A percentile compares a stretch with the other conserved stretches of the same genome.
Evolutionary conservation across 1,140 invertebrate genomes (phyloP).

Genomic region (Ganaspis sp.): DNA sequence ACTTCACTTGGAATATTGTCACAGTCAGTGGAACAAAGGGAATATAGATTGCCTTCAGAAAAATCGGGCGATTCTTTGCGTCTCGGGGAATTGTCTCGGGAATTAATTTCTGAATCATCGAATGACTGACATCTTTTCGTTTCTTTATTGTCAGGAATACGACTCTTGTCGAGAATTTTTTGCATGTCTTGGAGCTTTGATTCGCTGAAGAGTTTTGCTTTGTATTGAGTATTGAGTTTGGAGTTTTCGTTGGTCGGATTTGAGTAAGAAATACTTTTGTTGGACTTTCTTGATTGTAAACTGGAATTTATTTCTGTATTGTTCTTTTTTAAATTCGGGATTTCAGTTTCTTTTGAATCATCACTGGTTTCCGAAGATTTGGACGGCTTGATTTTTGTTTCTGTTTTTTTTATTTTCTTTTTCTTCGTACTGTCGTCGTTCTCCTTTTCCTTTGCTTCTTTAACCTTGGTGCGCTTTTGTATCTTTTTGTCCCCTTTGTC

Average conservation of each 20-base stretch:
- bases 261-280: too few relatives aligned
- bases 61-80: slow-evolving; percentile 79
- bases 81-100: too few relatives aligned
- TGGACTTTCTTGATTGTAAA: too few relatives aligned
- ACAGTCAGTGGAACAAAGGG: slow-evolving; percentile 79
- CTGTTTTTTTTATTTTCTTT: slow-evolving; percentile 68
- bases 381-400: slow-evolving; percentile 62
- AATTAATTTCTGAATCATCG: neutral
- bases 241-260: neutral
- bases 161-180: slow-evolving; percentile 38
- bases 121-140: neutral
- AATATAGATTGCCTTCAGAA: slow-evolving; percentile 81
- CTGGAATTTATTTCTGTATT: too few relatives aligned
- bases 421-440: slow-evolving; percentile 62
- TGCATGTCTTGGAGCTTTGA: slow-evolving; percentile 37
- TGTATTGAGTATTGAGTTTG: neutral
- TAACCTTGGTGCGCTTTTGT: slow-evolving; percentile 56
- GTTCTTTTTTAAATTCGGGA: too few relatives aligned
- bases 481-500: slow-evolving; percentile 52
- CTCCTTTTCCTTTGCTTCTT: slow-evolving; percentile 58
- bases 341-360: slow-evolving; percentile 36
- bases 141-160: too few relatives aligned
- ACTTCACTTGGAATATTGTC: slow-evolving; percentile 61
- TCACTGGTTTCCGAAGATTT: slow-evolving; percentile 46
- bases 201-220: too few relatives aligned